These are phyloP conservation scores for Eilema depressum DNA, from an alignment of 2,888 invertebrate species.

Conservation along the genomic window DNA sequence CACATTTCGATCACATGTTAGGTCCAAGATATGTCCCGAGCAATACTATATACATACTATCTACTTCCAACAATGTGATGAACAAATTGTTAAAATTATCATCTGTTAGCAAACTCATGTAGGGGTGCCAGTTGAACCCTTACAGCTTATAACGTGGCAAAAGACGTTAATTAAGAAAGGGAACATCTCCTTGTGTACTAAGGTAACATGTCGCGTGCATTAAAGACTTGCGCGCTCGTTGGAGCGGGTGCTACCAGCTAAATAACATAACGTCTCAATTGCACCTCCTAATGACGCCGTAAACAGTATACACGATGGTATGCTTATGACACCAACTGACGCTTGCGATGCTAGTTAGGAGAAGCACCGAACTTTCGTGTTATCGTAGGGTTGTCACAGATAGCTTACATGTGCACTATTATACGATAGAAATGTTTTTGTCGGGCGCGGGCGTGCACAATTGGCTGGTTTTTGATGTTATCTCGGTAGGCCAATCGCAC, in stretches of 20 bases:
- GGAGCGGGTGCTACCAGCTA: conserved; percentile 50
- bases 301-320: conserved; percentile 61
- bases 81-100: conserved; percentile 11
- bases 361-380: conserved; percentile 28
- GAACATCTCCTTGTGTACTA: conserved; percentile 42
- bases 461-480: not conserved
- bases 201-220: conserved; percentile 63
- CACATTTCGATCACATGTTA: too few relatives aligned
- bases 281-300: conserved; percentile 56
- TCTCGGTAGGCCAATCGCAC: too few relatives aligned
- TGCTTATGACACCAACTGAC: conserved; percentile 57
- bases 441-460: not conserved
- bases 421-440: not conserved
- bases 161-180: conserved; percentile 56
- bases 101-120: conserved; percentile 16
- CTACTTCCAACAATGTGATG: not conserved
- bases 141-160: conserved; percentile 44
- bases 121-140: conserved; percentile 1
- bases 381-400: conserved; percentile 12
- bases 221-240: conserved; percentile 61
- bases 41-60: too few relatives aligned
- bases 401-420: not conserved
- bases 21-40: too few relatives aligned
- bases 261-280: conserved; percentile 68
- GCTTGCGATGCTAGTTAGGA: conserved; percentile 40